Percentiles rank a stretch among this genome's conserved stretches.
Evolutionary conservation across 1,140 invertebrate species (phyloP).

Genomic region (Epicauta chinensis): DNA sequence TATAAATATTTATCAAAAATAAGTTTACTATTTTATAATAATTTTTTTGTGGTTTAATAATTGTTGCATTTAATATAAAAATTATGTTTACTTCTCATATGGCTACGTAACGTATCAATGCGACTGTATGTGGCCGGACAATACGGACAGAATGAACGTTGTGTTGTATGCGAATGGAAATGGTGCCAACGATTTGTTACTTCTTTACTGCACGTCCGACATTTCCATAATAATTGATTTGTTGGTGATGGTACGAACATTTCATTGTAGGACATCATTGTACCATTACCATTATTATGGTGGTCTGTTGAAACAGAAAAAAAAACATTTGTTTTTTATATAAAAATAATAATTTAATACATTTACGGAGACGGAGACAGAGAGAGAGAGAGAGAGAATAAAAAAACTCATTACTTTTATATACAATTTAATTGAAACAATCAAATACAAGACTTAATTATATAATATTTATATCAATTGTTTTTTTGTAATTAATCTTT

Average conservation of each 20-base stretch:
- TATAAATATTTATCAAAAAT: not conserved
- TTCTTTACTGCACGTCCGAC: slow-evolving; percentile 75
- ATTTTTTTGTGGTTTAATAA: not conserved
- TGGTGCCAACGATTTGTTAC: slow-evolving; percentile 83
- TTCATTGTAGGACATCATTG: slow-evolving; percentile 64
- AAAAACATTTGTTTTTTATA: not conserved
- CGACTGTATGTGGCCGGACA: slow-evolving; percentile 79
- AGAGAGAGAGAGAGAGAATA: not conserved
- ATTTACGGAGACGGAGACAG: too few relatives aligned
- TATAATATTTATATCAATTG: too few relatives aligned
- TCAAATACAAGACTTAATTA: slow-evolving; percentile 11
- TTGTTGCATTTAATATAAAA: slow-evolving; percentile 44
- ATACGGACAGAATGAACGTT: slow-evolving; percentile 72
- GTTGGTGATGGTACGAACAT: slow-evolving; percentile 67
- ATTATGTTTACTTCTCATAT: slow-evolving; percentile 68
- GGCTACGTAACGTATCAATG: slow-evolving; percentile 72
- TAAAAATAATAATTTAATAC: too few relatives aligned
- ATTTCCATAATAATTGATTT: slow-evolving; percentile 64
- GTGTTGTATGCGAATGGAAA: slow-evolving; percentile 72
- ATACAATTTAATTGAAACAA: slow-evolving; percentile 22
- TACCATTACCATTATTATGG: slow-evolving; percentile 10
- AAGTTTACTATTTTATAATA: not conserved
- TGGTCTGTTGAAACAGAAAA: slow-evolving; percentile 21
- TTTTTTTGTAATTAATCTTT: too few relatives aligned
- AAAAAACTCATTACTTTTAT: slow-evolving; percentile 9